phyloP scores from a whole-genome alignment of 1,140 invertebrate species.

The Papilio helenus region DNA sequence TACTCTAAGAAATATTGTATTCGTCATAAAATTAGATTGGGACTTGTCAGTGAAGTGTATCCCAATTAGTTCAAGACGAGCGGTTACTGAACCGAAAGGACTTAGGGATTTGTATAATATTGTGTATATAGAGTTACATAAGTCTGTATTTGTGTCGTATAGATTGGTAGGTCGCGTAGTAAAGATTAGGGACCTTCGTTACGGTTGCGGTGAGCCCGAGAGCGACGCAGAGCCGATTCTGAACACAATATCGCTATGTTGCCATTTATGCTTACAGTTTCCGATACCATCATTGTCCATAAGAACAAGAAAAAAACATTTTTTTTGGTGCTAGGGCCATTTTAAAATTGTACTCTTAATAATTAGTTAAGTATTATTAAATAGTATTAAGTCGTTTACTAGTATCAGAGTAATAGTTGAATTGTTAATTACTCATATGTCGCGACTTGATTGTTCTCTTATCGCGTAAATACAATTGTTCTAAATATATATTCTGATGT shows the following conservation, averaged over 20 bases:
- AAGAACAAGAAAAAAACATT: too few species aligned
- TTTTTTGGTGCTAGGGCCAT: too few species aligned
- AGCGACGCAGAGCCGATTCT: conserved; percentile 6
- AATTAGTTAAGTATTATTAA: too few species aligned
- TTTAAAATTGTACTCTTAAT: too few species aligned
- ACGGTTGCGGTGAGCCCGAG: not conserved
- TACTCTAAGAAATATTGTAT: not conserved
- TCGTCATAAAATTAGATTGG: not conserved
- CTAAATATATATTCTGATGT: too few species aligned
- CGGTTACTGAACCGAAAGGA: not conserved
- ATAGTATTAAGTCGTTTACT: too few species aligned
- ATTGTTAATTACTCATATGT: too few species aligned
- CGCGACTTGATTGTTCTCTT: too few species aligned
- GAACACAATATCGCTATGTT: not conserved
- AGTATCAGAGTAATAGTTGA: too few species aligned
- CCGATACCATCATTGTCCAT: not conserved
- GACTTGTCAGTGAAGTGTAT: not conserved
- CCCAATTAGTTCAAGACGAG: conserved; percentile 5
- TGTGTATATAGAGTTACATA: not conserved
- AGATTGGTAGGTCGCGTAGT: not conserved
- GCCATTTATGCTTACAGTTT: not conserved
- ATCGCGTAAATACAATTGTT: too few species aligned
- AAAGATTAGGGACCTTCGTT: conserved; percentile 20
- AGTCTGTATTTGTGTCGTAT: not conserved
- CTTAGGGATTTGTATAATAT: not conserved